These are phyloP conservation scores for Drosophila paramelanica DNA, from an alignment of 2,888 invertebrate species.

Conservation along the genomic window DNA sequence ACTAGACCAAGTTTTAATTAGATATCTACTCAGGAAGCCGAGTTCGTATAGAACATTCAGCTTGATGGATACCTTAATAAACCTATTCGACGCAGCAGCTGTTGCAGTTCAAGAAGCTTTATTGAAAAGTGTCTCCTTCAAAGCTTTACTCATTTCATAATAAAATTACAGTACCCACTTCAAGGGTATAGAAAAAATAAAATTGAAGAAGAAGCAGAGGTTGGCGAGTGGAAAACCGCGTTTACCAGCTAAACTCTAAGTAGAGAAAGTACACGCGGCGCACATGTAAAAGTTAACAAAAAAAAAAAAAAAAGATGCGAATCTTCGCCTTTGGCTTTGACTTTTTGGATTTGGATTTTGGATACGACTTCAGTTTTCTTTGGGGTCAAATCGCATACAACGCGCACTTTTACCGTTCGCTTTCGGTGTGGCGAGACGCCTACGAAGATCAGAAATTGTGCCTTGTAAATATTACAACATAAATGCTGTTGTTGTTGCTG, in stretches of 20 bases:
- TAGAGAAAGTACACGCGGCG: constrained; percentile 74
- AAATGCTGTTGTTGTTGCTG: constrained; percentile 34
- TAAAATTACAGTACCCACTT: constrained; percentile 12
- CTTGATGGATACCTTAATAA: background rate
- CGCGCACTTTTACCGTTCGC: constrained; percentile 73
- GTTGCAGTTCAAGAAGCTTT: background rate
- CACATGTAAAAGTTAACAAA: constrained; percentile 76
- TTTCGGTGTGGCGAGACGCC: constrained; percentile 52
- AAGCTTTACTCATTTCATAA: background rate
- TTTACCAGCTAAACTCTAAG: constrained; percentile 74
- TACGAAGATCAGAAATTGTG: constrained; percentile 33
- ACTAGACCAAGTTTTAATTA: background rate
- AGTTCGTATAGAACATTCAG: constrained; percentile 1
- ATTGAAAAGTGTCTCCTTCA: background rate
- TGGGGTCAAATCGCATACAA: constrained; percentile 69
- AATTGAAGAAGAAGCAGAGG: constrained; percentile 23
- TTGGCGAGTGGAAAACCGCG: constrained; percentile 50
- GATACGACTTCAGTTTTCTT: constrained; percentile 65
- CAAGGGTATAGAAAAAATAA: constrained; percentile 38
- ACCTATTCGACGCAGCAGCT: too few relatives aligned
- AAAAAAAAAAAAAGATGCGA: constrained; percentile 66
- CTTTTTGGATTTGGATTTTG: constrained; percentile 60
- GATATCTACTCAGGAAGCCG: background rate
- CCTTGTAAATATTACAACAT: constrained; percentile 78
- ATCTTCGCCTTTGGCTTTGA: constrained; percentile 68